phyloP scores from a whole-genome alignment of 2,113 vertebrate genomes.

The Blennius ocellaris region DNA sequence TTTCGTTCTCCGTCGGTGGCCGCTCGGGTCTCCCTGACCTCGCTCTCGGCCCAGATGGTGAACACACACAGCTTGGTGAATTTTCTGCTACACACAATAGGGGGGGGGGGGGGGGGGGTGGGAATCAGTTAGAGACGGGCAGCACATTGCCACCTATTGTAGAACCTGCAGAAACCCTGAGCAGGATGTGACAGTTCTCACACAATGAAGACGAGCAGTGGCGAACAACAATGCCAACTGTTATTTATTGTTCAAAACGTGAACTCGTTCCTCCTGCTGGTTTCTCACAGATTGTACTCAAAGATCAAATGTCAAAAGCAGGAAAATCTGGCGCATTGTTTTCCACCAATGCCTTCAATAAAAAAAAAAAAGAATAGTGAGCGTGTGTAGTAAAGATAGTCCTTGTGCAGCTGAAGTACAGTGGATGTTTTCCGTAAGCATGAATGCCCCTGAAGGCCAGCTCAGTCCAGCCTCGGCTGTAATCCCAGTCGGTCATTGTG shows the following conservation, averaged over 20 bases:
- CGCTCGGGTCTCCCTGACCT: slow-evolving; percentile 53
- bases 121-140: slow-evolving; percentile 16
- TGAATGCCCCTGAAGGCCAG: slow-evolving; percentile 13
- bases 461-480: slow-evolving; percentile 24
- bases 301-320: slow-evolving; percentile 7
- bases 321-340: slow-evolving; percentile 19
- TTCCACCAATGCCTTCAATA: background rate
- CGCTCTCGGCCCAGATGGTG: slow-evolving; percentile 54
- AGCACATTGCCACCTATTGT: slow-evolving; percentile 35
- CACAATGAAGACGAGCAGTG: slow-evolving; percentile 4
- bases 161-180: slow-evolving; percentile 4
- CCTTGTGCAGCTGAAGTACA: background rate
- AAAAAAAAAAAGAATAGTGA: too few species aligned
- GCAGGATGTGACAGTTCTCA: slow-evolving; percentile 26
- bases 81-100: slow-evolving; percentile 39
- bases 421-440: slow-evolving; percentile 16
- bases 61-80: slow-evolving; percentile 6
- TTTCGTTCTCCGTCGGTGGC: slow-evolving; percentile 47
- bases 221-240: slow-evolving; percentile 25
- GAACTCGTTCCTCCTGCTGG: background rate
- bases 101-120: too few species aligned
- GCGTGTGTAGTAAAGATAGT: background rate
- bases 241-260: slow-evolving; percentile 39
- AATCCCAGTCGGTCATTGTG: slow-evolving; percentile 64
- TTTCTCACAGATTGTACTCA: slow-evolving; percentile 37